These are phyloP conservation scores for Argynnis bischoffii DNA, from an alignment of 2,888 invertebrate genomes.

Conservation along the genomic window DNA sequence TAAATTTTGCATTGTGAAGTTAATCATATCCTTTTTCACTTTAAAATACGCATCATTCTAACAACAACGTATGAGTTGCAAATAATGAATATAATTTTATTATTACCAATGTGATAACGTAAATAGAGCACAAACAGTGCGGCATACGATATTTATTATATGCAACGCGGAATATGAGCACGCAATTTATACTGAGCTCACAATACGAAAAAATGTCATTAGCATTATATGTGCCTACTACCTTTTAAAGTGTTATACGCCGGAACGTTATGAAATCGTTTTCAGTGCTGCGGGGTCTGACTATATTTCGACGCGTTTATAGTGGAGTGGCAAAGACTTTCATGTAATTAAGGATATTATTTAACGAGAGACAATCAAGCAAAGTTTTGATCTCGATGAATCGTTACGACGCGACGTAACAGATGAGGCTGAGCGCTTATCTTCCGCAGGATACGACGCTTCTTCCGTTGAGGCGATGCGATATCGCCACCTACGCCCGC, in stretches of 20 bases:
- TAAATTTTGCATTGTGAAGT: too few species aligned
- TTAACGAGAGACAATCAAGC: slow-evolving; percentile 10
- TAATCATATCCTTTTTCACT: slow-evolving; percentile 5
- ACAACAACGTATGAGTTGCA: slow-evolving; percentile 44
- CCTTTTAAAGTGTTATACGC: slow-evolving; percentile 34
- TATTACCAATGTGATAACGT: slow-evolving; percentile 71
- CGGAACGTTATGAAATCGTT: slow-evolving; percentile 49
- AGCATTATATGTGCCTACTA: slow-evolving; percentile 50
- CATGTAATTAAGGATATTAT: neutral
- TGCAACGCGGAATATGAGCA: slow-evolving; percentile 63
- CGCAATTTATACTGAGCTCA: slow-evolving; percentile 60
- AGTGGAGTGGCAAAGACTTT: slow-evolving; percentile 18
- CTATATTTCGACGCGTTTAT: neutral
- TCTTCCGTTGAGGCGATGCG: slow-evolving; percentile 57
- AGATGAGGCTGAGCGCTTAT: slow-evolving; percentile 65
- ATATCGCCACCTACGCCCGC: slow-evolving; percentile 56
- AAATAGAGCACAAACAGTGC: slow-evolving; percentile 76
- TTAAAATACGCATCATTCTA: slow-evolving; percentile 32
- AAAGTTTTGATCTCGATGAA: slow-evolving; percentile 10
- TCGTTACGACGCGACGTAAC: slow-evolving; percentile 28
- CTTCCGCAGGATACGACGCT: slow-evolving; percentile 52
- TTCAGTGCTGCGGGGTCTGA: slow-evolving; percentile 34
- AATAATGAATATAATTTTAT: slow-evolving; percentile 64
- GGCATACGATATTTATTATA: slow-evolving; percentile 66
- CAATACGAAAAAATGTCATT: slow-evolving; percentile 64